Evolutionary conservation across 2,888 invertebrate genomes (phyloP).

Genomic region (Drosophila engyochracea): DNA sequence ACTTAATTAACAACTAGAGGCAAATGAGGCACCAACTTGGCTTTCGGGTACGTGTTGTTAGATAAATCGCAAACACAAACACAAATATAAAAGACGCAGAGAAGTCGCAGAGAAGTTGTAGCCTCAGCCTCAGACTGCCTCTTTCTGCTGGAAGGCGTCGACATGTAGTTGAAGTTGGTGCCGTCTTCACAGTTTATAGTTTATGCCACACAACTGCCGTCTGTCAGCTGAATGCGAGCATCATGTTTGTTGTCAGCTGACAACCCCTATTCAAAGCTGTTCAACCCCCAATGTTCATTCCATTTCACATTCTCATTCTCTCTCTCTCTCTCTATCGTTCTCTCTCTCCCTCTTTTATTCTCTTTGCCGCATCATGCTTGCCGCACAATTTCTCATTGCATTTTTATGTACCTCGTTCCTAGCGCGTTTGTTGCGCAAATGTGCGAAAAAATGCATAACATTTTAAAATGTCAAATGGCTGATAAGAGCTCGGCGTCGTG

Average conservation of each 20-base stretch:
- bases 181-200: slow-evolving; percentile 14
- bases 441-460: slow-evolving; percentile 64
- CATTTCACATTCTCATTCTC: neutral
- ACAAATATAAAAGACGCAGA: slow-evolving; percentile 13
- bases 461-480: slow-evolving; percentile 62
- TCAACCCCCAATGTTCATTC: neutral
- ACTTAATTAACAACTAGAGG: slow-evolving; percentile 69
- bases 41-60: slow-evolving; percentile 60
- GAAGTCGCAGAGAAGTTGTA: slow-evolving; percentile 3
- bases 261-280: slow-evolving; percentile 19
- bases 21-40: slow-evolving; percentile 48
- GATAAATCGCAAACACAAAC: slow-evolving; percentile 49
- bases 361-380: slow-evolving; percentile 6
- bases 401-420: slow-evolving; percentile 48
- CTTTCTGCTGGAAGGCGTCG: neutral
- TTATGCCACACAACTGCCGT: slow-evolving; percentile 30
- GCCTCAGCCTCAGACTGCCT: neutral
- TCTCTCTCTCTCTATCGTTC: neutral
- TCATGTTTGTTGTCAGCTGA: slow-evolving; percentile 40
- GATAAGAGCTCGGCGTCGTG: slow-evolving; percentile 42
- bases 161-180: slow-evolving; percentile 31
- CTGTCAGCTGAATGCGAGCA: slow-evolving; percentile 17
- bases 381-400: slow-evolving; percentile 50
- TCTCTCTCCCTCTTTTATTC: neutral
- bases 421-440: slow-evolving; percentile 56